phyloP scores from a whole-genome alignment of 2,888 invertebrate genomes.

The Chloromyia formosa region DNA sequence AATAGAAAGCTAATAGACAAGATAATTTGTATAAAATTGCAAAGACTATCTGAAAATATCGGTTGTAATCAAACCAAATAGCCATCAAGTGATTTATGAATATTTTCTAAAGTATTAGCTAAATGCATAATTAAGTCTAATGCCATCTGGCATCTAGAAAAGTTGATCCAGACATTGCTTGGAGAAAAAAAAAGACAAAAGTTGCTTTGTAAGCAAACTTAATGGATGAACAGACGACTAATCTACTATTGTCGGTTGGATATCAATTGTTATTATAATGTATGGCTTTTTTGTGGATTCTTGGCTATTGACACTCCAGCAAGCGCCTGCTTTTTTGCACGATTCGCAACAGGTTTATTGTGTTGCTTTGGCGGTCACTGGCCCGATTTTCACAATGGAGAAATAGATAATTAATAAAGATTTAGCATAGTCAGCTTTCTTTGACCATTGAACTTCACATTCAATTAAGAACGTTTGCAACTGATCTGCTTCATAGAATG shows the following conservation, averaged over 20 bases:
- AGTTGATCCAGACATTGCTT: neutral
- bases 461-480: too few relatives aligned
- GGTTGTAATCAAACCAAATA: neutral
- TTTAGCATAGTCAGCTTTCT: too few relatives aligned
- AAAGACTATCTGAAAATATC: neutral
- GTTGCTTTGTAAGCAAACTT: neutral
- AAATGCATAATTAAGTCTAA: neutral
- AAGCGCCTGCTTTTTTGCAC: neutral
- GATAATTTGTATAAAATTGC: neutral
- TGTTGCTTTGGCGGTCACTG: neutral
- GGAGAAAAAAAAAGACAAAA: neutral
- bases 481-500: too few relatives aligned
- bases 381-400: too few relatives aligned
- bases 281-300: neutral
- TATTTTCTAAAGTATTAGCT: neutral
- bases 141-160: too few relatives aligned
- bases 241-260: neutral
- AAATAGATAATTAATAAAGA: too few relatives aligned
- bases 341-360: neutral
- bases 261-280: neutral
- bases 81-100: neutral
- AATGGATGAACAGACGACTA: neutral
- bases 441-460: too few relatives aligned
- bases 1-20: constrained; percentile 26
- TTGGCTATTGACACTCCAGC: neutral